phyloP scores from a whole-genome alignment of 1,140 invertebrate genomes.

The Ylistrum balloti region DNA sequence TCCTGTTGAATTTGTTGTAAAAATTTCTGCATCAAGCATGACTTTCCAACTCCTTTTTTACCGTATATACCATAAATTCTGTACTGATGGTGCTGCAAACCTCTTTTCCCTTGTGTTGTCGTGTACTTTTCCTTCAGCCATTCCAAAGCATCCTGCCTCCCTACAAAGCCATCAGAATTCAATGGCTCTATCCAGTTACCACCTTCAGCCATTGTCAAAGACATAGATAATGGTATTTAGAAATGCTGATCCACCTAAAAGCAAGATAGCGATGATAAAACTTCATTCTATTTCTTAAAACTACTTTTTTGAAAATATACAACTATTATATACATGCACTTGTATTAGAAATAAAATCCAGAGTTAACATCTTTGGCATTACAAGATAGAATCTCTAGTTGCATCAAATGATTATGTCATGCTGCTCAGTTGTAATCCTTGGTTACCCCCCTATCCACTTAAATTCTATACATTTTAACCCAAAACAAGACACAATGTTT shows the following conservation, averaged over 20 bases:
- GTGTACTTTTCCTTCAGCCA: neutral
- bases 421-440: no score
- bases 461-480: no score
- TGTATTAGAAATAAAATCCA: no score
- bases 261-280: no score
- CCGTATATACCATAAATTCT: conserved; percentile 49
- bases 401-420: no score
- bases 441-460: no score
- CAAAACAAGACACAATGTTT: no score
- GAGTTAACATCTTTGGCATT: no score
- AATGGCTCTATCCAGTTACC: neutral
- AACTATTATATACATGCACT: no score
- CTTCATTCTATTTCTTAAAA: no score
- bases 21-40: conserved; percentile 44
- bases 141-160: neutral
- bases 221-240: neutral
- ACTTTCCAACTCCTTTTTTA: conserved; percentile 46
- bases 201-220: neutral
- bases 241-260: neutral
- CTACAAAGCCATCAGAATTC: neutral
- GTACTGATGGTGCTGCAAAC: neutral
- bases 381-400: no score
- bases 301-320: no score
- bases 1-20: conserved; percentile 27
- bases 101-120: neutral